Percentiles rank a stretch among this genome's conserved stretches.
Conservation (phyloP, 2,888 invertebrate genomes). For the Drosophila fungiperda region DNA sequence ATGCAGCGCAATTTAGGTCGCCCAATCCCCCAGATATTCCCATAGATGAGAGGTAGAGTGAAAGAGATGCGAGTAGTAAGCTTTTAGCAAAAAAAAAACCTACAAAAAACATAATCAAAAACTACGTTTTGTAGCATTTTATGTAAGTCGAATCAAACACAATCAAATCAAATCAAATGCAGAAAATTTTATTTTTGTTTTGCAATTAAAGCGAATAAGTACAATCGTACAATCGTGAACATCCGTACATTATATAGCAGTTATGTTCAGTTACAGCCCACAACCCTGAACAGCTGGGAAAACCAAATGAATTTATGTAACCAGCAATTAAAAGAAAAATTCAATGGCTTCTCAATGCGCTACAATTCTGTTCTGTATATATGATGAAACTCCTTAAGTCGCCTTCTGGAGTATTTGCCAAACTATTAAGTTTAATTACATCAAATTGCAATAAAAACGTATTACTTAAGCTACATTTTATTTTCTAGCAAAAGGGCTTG, state of each 20-base stretch:
- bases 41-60: background rate
- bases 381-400: too few relatives aligned
- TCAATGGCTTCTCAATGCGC: constrained; percentile 36
- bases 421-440: too few relatives aligned
- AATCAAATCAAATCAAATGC: constrained; percentile 49
- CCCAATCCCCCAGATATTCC: background rate
- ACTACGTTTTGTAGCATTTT: constrained; percentile 32
- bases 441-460: background rate
- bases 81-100: background rate
- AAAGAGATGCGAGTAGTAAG: constrained; percentile 1
- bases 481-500: background rate
- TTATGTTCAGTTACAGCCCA: constrained; percentile 2
- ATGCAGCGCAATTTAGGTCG: constrained; percentile 57
- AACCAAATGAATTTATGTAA: constrained; percentile 42
- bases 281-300: constrained; percentile 25
- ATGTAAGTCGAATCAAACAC: constrained; percentile 54
- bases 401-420: too few relatives aligned
- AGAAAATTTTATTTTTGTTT: constrained; percentile 18
- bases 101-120: background rate
- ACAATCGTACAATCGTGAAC: constrained; percentile 4
- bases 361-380: background rate
- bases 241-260: constrained; percentile 3
- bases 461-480: background rate
- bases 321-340: background rate
- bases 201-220: constrained; percentile 55